Evolutionary conservation across 2,113 vertebrate genomes (phyloP).

Genomic region (Boleophthalmus pectinirostris): DNA sequence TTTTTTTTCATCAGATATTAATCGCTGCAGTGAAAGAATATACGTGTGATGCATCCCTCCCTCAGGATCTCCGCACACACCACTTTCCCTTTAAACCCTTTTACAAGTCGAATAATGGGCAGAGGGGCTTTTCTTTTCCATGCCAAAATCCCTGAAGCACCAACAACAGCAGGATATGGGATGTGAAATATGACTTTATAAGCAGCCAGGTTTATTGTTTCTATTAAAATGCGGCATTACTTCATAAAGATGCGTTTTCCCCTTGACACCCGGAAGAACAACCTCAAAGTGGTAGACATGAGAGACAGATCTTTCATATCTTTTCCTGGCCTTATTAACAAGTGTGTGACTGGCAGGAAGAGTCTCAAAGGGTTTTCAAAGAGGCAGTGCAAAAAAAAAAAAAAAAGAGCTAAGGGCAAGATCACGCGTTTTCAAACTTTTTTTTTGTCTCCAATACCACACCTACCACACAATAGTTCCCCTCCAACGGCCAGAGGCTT

Average conservation of each 20-base stretch:
- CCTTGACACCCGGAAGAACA: conserved; percentile 55
- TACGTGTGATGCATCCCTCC: conserved; percentile 70
- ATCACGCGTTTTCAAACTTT: conserved; percentile 55
- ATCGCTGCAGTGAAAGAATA: conserved; percentile 72
- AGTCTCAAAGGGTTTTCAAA: conserved; percentile 45
- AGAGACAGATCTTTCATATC: conserved; percentile 72
- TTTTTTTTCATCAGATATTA: conserved; percentile 76
- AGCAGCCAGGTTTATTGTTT: conserved; percentile 71
- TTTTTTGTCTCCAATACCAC: conserved; percentile 28
- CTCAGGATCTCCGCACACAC: conserved; percentile 62
- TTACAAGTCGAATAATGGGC: conserved; percentile 15
- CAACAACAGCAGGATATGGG: conserved; percentile 59
- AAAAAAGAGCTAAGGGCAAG: conserved; percentile 43
- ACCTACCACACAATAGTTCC: conserved; percentile 38
- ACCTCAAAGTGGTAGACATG: conserved; percentile 68
- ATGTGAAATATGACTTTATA: conserved; percentile 71
- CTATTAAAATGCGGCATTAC: conserved; percentile 68
- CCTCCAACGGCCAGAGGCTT: conserved; percentile 44
- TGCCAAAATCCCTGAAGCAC: conserved; percentile 44
- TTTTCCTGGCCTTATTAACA: conserved; percentile 77
- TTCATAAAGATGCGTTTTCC: conserved; percentile 61
- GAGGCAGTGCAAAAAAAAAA: conserved; percentile 49
- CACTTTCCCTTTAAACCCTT: conserved; percentile 55
- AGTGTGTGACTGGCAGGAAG: conserved; percentile 71
- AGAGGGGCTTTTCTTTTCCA: conserved; percentile 32